These are phyloP conservation scores for Ochotona curzoniae DNA, from an alignment of 2,113 vertebrate species.

Conservation along the genomic window DNA sequence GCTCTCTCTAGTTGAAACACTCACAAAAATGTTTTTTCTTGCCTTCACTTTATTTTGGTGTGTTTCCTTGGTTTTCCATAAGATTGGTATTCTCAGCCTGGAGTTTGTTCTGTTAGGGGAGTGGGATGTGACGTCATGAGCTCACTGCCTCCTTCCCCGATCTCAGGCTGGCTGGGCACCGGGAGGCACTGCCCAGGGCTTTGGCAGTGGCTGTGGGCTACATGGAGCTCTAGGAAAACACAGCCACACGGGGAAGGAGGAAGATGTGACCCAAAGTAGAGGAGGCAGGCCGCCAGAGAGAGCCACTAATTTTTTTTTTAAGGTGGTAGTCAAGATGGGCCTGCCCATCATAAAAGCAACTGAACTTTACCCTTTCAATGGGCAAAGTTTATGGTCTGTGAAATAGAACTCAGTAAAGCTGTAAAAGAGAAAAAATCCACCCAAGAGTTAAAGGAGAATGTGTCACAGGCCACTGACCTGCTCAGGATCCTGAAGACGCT, in stretches of 20 bases:
- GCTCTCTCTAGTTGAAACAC: background rate
- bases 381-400: constrained; percentile 57
- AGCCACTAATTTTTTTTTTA: background rate
- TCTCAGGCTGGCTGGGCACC: background rate
- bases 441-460: background rate
- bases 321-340: background rate
- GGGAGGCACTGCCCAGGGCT: background rate
- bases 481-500: background rate
- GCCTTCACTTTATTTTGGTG: background rate
- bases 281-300: background rate
- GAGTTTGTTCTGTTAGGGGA: background rate
- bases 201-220: background rate
- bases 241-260: rapidly evolving
- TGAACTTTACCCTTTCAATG: constrained; percentile 47
- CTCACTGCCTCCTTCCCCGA: background rate
- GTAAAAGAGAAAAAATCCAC: background rate
- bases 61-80: constrained; percentile 22
- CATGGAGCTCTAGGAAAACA: background rate
- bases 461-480: background rate
- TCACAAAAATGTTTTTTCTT: background rate
- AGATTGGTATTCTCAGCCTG: background rate
- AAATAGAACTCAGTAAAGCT: constrained; percentile 45
- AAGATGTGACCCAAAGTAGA: background rate
- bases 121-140: background rate
- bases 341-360: constrained; percentile 41